Evolutionary conservation across 2,113 vertebrate species (phyloP).

Genomic region (Eptesicus fuscus): DNA sequence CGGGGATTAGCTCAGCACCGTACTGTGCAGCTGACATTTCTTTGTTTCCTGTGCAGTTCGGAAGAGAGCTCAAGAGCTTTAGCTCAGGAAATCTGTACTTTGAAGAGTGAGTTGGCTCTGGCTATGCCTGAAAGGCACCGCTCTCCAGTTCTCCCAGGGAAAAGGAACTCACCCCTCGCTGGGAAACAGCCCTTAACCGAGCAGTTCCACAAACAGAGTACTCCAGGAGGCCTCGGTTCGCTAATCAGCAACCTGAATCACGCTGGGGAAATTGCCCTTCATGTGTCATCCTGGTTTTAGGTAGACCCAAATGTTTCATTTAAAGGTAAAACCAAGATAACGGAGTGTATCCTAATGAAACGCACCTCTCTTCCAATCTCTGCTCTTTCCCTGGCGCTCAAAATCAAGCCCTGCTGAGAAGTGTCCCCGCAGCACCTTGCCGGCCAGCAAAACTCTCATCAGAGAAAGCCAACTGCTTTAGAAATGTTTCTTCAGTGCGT

Average conservation of each 20-base stretch:
- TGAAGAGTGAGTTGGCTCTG: neutral
- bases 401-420: constrained; percentile 11
- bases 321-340: constrained; percentile 55
- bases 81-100: neutral
- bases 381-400: neutral
- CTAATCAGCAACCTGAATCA: constrained; percentile 29
- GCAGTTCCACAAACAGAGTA: constrained; percentile 34
- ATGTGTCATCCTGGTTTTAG: constrained; percentile 54
- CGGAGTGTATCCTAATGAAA: neutral
- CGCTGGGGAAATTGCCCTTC: constrained; percentile 45
- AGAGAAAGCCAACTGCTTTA: neutral
- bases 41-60: neutral
- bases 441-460: neutral
- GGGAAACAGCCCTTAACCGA: constrained; percentile 15
- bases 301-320: constrained; percentile 50
- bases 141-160: neutral
- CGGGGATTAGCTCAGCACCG: neutral
- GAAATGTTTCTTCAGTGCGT: neutral
- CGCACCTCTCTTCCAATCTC: neutral
- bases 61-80: neutral
- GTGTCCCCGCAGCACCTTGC: neutral
- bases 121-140: neutral
- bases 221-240: neutral
- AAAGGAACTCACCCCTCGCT: neutral
- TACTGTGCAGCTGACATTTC: neutral